Conservation (phyloP, 2,888 invertebrate genomes). For the Meiosimyza platycephala region DNA sequence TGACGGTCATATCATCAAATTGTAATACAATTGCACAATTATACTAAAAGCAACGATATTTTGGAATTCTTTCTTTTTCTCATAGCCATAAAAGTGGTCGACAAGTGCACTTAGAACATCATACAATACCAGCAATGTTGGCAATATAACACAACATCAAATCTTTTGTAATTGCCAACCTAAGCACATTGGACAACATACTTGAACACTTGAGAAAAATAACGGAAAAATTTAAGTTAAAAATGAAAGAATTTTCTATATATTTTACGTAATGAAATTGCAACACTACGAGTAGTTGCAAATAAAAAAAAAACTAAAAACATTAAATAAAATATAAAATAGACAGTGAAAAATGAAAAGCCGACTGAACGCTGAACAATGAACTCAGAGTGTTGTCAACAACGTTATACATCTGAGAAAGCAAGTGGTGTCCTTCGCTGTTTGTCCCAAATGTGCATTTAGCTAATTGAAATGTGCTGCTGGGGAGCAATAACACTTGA, state of each 20-base stretch:
- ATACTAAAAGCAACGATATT: slow-evolving; percentile 24
- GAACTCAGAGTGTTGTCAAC: too few species aligned
- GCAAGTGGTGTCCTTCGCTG: too few species aligned
- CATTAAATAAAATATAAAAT: slow-evolving; percentile 3
- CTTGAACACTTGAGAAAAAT: slow-evolving; percentile 17
- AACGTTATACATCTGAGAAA: too few species aligned
- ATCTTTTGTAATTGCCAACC: slow-evolving; percentile 20
- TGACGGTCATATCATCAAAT: slow-evolving; percentile 17
- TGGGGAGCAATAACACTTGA: slow-evolving; percentile 18
- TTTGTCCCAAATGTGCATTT: slow-evolving; percentile 57
- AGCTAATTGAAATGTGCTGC: slow-evolving; percentile 61
- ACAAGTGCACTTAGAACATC: too few species aligned
- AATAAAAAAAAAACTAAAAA: neutral
- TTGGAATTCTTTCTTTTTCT: too few species aligned
- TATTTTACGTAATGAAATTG: slow-evolving; percentile 25
- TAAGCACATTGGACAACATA: slow-evolving; percentile 24
- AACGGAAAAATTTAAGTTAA: neutral
- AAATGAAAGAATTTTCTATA: neutral
- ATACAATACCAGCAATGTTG: neutral
- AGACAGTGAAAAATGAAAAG: neutral
- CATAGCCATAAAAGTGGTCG: too few species aligned
- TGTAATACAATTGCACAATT: slow-evolving; percentile 35
- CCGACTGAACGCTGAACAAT: too few species aligned
- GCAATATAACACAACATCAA: neutral
- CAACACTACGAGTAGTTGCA: neutral